Conservation (phyloP, 2,888 invertebrate genomes). For the Tryphoninae sp. region DNA sequence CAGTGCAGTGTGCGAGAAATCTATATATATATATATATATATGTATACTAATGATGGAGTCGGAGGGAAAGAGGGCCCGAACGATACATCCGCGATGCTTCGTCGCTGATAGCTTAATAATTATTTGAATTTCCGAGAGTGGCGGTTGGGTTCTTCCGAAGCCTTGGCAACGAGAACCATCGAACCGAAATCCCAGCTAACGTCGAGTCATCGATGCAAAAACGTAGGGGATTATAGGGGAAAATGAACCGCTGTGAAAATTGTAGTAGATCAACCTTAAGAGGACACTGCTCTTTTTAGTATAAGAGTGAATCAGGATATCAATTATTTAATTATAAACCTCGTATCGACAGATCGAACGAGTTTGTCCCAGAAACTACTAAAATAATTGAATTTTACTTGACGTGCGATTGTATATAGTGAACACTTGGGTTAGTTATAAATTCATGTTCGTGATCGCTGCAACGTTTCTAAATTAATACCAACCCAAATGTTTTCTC, state of each 20-base stretch:
- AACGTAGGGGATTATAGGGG: neutral
- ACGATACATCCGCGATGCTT: conserved; percentile 21
- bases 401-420: no score
- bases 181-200: conserved; percentile 4
- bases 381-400: no score
- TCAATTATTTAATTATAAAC: no score
- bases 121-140: conserved; percentile 39
- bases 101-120: conserved; percentile 38
- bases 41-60: conserved; percentile 10
- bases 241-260: neutral
- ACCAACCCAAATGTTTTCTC: no score
- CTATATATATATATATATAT: neutral
- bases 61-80: conserved; percentile 40
- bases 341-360: no score
- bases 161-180: conserved; percentile 18
- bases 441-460: no score
- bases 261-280: no score
- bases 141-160: conserved; percentile 14
- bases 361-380: no score
- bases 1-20: conserved; percentile 10
- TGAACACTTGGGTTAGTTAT: no score
- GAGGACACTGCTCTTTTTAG: no score
- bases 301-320: no score
- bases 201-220: conserved; percentile 10
- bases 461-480: no score